Evolutionary conservation across 2,888 invertebrate species (phyloP).

Genomic region (Cotesia congregata): DNA sequence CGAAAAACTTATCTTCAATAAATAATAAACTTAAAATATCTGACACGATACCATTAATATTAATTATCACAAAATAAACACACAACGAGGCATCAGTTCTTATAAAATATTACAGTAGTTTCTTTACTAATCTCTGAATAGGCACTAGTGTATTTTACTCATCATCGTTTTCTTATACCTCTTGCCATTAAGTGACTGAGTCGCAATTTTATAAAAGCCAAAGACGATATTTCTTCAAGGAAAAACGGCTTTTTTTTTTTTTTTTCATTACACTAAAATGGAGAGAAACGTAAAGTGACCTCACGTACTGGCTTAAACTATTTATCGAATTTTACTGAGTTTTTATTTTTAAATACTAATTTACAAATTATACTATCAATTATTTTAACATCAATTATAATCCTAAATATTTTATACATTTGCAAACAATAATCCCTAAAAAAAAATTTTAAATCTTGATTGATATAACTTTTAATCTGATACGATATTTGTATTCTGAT

Average conservation of each 20-base stretch:
- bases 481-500: neutral
- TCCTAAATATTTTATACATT: too few relatives aligned
- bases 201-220: conserved; percentile 12
- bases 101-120: conserved; percentile 11
- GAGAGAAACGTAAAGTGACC: conserved; percentile 50
- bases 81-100: conserved; percentile 28
- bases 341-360: neutral
- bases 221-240: conserved; percentile 49
- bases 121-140: conserved; percentile 10
- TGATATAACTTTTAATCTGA: neutral
- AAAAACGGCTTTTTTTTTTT: conserved; percentile 54
- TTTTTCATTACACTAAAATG: conserved; percentile 48
- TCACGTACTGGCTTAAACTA: neutral
- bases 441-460: neutral
- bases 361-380: neutral
- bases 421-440: neutral
- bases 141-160: conserved; percentile 15
- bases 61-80: neutral
- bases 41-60: neutral
- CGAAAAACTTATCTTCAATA: neutral
- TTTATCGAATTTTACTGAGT: neutral
- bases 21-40: neutral
- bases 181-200: neutral
- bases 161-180: conserved; percentile 18
- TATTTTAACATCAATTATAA: neutral